Conservation (phyloP, 2,113 vertebrate genomes). For the Nesoenas mayeri region DNA sequence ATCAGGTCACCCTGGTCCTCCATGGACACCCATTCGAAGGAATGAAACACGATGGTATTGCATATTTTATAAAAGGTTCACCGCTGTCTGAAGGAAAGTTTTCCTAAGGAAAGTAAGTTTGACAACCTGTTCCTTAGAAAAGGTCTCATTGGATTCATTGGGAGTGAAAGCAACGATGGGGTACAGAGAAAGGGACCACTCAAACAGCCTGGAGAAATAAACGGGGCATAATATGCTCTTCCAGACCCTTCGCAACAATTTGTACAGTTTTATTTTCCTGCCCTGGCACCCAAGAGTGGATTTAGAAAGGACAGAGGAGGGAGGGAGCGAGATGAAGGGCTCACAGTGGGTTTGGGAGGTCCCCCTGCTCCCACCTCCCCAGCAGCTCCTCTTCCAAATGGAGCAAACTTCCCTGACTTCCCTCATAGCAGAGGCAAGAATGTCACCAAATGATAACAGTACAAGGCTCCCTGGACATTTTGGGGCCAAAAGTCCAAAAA, state of each 20-base stretch:
- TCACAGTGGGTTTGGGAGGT: not conserved
- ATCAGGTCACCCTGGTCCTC: not conserved
- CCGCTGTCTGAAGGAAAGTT: not conserved
- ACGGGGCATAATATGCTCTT: rapidly evolving
- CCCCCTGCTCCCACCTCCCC: not conserved
- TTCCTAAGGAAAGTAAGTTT: not conserved
- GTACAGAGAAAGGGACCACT: not conserved
- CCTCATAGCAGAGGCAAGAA: rapidly evolving
- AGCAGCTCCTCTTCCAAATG: not conserved
- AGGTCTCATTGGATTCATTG: not conserved
- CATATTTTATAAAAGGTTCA: not conserved
- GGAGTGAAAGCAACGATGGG: not conserved
- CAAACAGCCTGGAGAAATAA: not conserved
- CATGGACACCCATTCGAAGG: not conserved
- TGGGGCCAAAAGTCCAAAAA: not conserved
- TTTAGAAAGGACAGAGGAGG: not conserved
- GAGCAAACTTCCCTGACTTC: not conserved
- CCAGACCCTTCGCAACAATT: not conserved
- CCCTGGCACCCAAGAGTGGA: not conserved
- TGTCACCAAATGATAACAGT: not conserved
- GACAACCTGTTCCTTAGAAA: not conserved
- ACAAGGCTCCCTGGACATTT: not conserved
- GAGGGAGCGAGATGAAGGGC: not conserved
- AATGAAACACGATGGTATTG: not conserved
- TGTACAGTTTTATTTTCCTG: not conserved